Evolutionary conservation across 2,797 vertebrate genomes (phyloP).

Genomic region (Sylvilagus floridanus): DNA sequence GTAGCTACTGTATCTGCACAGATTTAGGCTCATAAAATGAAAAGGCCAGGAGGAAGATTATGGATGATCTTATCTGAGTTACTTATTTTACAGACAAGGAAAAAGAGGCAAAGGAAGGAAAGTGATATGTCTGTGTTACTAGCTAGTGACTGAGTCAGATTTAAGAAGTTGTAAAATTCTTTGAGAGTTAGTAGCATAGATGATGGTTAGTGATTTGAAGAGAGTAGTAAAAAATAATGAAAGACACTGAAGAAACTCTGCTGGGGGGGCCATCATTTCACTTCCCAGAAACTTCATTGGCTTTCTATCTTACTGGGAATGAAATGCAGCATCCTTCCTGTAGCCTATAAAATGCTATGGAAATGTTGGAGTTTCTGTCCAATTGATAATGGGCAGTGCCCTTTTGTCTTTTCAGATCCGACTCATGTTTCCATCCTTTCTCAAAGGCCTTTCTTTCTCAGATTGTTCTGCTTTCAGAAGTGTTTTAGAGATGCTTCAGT

Average conservation of each 20-base stretch:
- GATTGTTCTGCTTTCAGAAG: neutral
- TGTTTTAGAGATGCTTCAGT: neutral
- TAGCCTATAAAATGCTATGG: neutral
- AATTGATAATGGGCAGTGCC: neutral
- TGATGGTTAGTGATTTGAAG: neutral
- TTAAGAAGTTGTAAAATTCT: neutral
- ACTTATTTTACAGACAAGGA: neutral
- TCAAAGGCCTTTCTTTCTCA: neutral
- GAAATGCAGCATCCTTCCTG: neutral
- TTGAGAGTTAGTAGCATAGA: neutral
- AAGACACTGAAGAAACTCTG: neutral
- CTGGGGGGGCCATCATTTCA: no score
- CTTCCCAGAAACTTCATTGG: neutral
- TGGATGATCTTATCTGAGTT: neutral
- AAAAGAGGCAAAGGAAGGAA: neutral
- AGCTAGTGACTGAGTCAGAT: neutral
- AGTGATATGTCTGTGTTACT: no score
- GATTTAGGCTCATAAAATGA: neutral
- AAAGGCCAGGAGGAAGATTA: neutral
- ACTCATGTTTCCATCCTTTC: neutral
- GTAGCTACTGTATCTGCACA: neutral
- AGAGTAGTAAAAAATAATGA: no score
- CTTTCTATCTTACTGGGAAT: neutral
- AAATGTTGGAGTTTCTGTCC: neutral
- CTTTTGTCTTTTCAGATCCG: neutral